phyloP scores from a whole-genome alignment of 2,797 vertebrate species.

The Aldrovandia affinis region DNA sequence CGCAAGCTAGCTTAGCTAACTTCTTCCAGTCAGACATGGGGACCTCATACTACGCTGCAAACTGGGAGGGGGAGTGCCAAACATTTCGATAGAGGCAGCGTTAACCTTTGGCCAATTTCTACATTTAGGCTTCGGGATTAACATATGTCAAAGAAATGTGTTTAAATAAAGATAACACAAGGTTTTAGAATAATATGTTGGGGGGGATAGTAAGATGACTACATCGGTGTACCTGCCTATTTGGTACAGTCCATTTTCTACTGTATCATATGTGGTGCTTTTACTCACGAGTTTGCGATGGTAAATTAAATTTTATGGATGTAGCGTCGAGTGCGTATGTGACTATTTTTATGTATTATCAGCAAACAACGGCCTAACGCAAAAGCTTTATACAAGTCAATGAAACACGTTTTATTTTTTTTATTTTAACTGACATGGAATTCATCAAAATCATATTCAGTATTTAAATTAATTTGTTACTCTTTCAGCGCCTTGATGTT shows the following conservation, averaged over 20 bases:
- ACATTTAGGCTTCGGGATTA: not conserved
- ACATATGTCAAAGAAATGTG: not conserved
- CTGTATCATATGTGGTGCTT: slow-evolving; percentile 4
- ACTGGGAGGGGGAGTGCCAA: slow-evolving; percentile 1
- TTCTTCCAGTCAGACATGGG: slow-evolving; percentile 59
- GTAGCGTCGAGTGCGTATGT: too few relatives aligned
- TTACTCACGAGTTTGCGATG: not conserved
- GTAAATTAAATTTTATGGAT: not conserved
- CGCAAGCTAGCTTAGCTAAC: slow-evolving; percentile 57
- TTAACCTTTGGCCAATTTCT: not conserved
- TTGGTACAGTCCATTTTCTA: slow-evolving; percentile 53
- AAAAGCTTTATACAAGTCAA: too few relatives aligned
- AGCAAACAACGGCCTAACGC: too few relatives aligned
- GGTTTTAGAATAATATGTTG: not conserved
- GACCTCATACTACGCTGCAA: slow-evolving; percentile 21
- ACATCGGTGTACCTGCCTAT: not conserved
- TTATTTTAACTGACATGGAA: too few relatives aligned
- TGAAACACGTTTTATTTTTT: too few relatives aligned
- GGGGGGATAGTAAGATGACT: not conserved
- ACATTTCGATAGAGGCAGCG: not conserved
- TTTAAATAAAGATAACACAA: not conserved
- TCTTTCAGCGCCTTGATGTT: too few relatives aligned
- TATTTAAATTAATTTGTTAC: too few relatives aligned
- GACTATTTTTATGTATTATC: too few relatives aligned
- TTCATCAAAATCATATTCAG: too few relatives aligned